Base-by-base conservation (phyloP, 92 coral and sea anemone species). In the Metridium senile region DNA sequence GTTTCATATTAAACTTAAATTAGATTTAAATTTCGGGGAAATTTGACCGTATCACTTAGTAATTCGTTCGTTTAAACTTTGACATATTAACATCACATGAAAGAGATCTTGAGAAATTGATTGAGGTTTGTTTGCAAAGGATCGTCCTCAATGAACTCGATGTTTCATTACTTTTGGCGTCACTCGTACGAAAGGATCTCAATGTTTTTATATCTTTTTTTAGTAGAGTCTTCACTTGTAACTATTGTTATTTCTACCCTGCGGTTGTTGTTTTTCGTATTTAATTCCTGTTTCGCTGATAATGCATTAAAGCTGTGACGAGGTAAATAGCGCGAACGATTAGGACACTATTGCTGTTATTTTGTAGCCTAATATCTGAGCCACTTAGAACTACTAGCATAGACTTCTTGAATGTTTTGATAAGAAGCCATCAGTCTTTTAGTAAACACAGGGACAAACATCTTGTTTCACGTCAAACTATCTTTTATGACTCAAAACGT, bases 11-110 rank as follows among this genome's bases (percentile, higher is more conserved):
- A 34, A 84, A 66, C 80, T 59, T 76, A 91, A 83, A 85, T 85
- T 85, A 82, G 84, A 78, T 65, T 70, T 81, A 66, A 89, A 83
- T 86, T 86, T 75, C 65, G 72, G 62, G 81, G 83, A 91, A 89
- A 89, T 85, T 54, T 58, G 76, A 62, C 74, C 84, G 82, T 81
- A 81, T 70, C 76, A 26, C 63, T 70, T 80, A 70, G 56, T 70
- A 74, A 70, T 69, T 68, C 58, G 53, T 62, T 66, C 49, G 28
- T 65, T 66, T 66, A 66, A 77, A 77, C 51, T 77, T 78, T 78
- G 76, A 78, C 76, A 35, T 67, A 9, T 78, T 16, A 59, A n/a
- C 62, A 57, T 58, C 17, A 34, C 20, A 21, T 70, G 54, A 59
- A 34, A 26, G 28, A 58, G 28, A 73, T 57, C 66, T 26, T 26